Evolutionary conservation across 2,888 invertebrate genomes (phyloP).

Genomic region (Teinopalpus imperialis): DNA sequence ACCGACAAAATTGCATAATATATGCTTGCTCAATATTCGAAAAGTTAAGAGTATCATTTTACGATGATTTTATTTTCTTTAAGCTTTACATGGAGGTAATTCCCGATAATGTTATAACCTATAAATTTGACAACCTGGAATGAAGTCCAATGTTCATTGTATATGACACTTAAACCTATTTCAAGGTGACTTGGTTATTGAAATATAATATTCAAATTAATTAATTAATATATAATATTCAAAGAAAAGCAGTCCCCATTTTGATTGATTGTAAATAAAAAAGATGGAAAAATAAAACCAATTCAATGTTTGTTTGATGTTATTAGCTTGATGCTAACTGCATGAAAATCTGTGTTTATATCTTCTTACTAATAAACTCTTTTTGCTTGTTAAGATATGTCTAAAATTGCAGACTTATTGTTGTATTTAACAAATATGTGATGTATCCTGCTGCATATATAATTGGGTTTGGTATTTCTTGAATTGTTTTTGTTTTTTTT

Average conservation of each 20-base stretch:
- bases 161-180: conserved; percentile 53
- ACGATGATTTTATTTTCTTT: conserved; percentile 39
- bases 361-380: background rate
- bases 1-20: conserved; percentile 57
- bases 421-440: background rate
- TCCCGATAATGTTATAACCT: conserved; percentile 58
- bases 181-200: conserved; percentile 50
- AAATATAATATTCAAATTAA: conserved; percentile 8
- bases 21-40: conserved; percentile 53
- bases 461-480: too few relatives aligned
- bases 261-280: too few relatives aligned
- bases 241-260: background rate
- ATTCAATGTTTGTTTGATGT: background rate
- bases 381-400: background rate
- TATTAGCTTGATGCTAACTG: conserved; percentile 1
- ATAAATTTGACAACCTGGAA: conserved; percentile 64
- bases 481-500: too few relatives aligned
- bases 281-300: background rate
- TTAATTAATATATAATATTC: conserved; percentile 6
- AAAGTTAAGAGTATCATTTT: conserved; percentile 39
- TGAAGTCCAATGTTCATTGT: conserved; percentile 71
- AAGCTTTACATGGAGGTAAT: conserved; percentile 37
- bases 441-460: too few relatives aligned
- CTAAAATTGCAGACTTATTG: background rate
- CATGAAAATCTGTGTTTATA: conserved; percentile 1